Conservation (phyloP, 2,113 vertebrate genomes). For the Bungarus multicinctus region DNA sequence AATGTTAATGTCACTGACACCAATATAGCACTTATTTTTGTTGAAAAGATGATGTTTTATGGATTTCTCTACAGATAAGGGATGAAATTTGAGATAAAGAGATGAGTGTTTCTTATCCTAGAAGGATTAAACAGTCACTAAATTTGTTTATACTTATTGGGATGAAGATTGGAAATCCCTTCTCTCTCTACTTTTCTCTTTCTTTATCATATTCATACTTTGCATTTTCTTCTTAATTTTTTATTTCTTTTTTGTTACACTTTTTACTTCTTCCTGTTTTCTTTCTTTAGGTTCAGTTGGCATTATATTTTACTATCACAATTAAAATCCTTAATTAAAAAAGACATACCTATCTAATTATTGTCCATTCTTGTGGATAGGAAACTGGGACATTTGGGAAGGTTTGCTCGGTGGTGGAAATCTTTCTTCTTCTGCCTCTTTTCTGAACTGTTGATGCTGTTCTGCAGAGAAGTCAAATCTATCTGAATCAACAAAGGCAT, state of each 20-base stretch:
- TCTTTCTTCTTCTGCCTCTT: not conserved
- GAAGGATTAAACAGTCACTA: not conserved
- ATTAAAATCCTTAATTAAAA: not conserved
- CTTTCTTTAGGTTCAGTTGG: not conserved
- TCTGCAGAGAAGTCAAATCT: not conserved
- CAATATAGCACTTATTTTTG: too few relatives aligned
- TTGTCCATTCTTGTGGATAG: too few relatives aligned
- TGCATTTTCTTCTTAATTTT: not conserved
- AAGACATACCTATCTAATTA: too few relatives aligned
- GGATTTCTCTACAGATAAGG: not conserved
- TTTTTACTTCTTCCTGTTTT: not conserved
- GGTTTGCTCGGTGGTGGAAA: not conserved
- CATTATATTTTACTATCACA: not conserved
- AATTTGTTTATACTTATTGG: not conserved
- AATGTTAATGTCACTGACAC: not conserved
- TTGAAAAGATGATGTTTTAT: too few relatives aligned
- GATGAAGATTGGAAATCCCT: not conserved
- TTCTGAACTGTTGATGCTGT: not conserved
- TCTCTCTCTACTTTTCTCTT: not conserved
- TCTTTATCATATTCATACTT: not conserved
- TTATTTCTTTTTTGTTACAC: not conserved
- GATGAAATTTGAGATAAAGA: too few relatives aligned
- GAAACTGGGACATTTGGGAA: not conserved
- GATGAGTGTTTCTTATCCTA: not conserved
- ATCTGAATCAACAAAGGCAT: not conserved